Evolutionary conservation across 1,140 invertebrate genomes (phyloP).

Genomic region (Glossosoma conforme): DNA sequence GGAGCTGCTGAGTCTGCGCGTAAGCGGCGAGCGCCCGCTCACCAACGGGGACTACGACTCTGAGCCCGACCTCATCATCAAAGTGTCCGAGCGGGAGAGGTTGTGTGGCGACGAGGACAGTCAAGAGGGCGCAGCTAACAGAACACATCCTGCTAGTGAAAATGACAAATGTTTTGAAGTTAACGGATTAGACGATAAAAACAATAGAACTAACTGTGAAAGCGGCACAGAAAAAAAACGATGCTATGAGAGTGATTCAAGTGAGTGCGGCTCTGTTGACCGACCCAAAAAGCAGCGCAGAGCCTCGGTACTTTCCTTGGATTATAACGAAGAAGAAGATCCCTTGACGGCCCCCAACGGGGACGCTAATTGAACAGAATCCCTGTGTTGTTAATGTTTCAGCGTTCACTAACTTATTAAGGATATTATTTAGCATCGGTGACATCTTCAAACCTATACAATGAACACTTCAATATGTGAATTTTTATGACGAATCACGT

Average conservation of each 20-base stretch:
- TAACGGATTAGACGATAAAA: constrained; percentile 38
- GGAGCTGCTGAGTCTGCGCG: constrained; percentile 9
- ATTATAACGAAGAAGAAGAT: constrained; percentile 65
- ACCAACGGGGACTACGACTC: constrained; percentile 29
- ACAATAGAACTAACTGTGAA: constrained; percentile 34
- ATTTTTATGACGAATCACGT: too few relatives aligned
- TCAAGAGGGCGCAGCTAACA: constrained; percentile 17
- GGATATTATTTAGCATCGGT: too few relatives aligned
- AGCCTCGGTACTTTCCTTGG: constrained; percentile 62
- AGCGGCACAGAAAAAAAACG: constrained; percentile 38
- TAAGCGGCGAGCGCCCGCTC: constrained; percentile 1
- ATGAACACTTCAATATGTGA: too few relatives aligned
- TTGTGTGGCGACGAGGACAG: constrained; percentile 29
- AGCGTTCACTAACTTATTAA: too few relatives aligned
- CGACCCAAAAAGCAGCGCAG: constrained; percentile 57
- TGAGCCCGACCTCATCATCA: constrained; percentile 27
- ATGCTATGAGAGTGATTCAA: constrained; percentile 46
- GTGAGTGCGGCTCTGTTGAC: constrained; percentile 41
- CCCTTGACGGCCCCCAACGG: constrained; percentile 46
- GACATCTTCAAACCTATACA: too few relatives aligned
- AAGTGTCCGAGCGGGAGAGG: constrained; percentile 29
- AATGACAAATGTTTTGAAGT: constrained; percentile 34
- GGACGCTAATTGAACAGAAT: constrained; percentile 39
- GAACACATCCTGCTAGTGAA: constrained; percentile 24
- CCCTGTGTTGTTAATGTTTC: too few relatives aligned